Evolutionary conservation across 1,140 invertebrate genomes (phyloP), one percentile per base, ranked within the genome.

Genomic region (Musca vetustissima): DNA sequence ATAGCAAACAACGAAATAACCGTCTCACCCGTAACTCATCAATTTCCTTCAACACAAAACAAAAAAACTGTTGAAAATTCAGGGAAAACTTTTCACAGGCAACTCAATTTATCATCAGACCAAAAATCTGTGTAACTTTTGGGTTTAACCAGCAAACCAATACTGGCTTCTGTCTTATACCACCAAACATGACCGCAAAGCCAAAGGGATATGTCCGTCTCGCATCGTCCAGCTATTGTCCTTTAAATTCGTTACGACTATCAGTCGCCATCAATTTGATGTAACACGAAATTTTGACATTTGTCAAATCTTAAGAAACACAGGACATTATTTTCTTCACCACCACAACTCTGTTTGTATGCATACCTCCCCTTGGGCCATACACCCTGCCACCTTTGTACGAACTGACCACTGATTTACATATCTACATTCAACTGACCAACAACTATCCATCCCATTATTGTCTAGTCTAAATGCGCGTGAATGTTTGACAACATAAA

Each of bases 221-320:
- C n/a, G n/a, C n/a, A n/a, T n/a, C n/a, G 36, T 43, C 36, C 36
- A 43, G 36, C 11, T 43, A 43, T 43, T 43, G 36, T 43, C 36
- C 36, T 43, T 43, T 7, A 13, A 43, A 43, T 43, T 43, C 36
- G 36, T 43, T 43, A 43, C 36, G 36, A 43, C 24, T 61, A 61
- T 43, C 57, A 36, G 28, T 32, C 55, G 11, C 57, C 36, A 61
- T 61, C 57, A 61, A 61, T 61, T 32, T 19, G 57, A 19, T 61
- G 57, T 61, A 61, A 61, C 57, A 61, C 57, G 28, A 61, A 61
- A 36, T 43, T 61, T 61, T 61, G 57, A 61, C 57, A 61, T 61
- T 61, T 36, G 19, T 61, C 57, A 61, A 17, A 43, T 6, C 36
- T 43, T 43, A 43, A 43, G 36, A 13, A 43, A n/a, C n/a, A n/a